Percentiles rank a stretch among this genome's conserved stretches.
Evolutionary conservation across 2,888 invertebrate genomes (phyloP).

Genomic region (Drosophila incognita): DNA sequence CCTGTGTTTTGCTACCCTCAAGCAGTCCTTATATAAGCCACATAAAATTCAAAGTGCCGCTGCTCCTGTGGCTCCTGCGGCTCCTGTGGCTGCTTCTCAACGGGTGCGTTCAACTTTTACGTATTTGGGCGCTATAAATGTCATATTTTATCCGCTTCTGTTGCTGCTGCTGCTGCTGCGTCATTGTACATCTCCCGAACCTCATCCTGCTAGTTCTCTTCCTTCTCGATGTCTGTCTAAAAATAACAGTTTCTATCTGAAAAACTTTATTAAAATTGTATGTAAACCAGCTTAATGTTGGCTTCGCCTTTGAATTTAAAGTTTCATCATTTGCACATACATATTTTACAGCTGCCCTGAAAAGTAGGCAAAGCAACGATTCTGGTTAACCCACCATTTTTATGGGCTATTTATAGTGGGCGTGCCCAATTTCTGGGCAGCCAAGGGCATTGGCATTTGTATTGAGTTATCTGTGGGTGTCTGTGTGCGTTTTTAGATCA

Average conservation of each 20-base stretch:
- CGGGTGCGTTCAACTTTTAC: constrained; percentile 78
- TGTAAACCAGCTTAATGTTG: constrained; percentile 62
- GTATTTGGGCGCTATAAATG: constrained; percentile 78
- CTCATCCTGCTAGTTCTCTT: neutral
- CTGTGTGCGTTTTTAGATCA: constrained; percentile 44
- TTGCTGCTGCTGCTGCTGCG: constrained; percentile 16
- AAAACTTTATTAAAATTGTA: constrained; percentile 80
- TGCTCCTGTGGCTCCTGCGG: constrained; percentile 31
- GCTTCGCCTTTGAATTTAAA: constrained; percentile 55
- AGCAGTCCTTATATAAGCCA: constrained; percentile 53
- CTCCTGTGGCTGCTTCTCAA: constrained; percentile 50
- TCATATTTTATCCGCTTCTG: constrained; percentile 71
- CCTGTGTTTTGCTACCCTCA: constrained; percentile 17
- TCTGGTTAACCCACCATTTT: constrained; percentile 29
- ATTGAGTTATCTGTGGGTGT: constrained; percentile 38
- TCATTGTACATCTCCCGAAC: constrained; percentile 4
- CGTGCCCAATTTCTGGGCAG: constrained; percentile 37
- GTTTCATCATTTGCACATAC: constrained; percentile 46
- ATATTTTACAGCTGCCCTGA: constrained; percentile 48
- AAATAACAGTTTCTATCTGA: constrained; percentile 71
- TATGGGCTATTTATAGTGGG: constrained; percentile 53
- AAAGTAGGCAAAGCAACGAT: constrained; percentile 66
- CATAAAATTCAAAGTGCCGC: constrained; percentile 68
- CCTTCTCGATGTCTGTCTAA: constrained; percentile 52
- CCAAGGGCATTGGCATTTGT: constrained; percentile 55